Conservation (phyloP, 2,113 vertebrate species). For the Sturnus vulgaris region DNA sequence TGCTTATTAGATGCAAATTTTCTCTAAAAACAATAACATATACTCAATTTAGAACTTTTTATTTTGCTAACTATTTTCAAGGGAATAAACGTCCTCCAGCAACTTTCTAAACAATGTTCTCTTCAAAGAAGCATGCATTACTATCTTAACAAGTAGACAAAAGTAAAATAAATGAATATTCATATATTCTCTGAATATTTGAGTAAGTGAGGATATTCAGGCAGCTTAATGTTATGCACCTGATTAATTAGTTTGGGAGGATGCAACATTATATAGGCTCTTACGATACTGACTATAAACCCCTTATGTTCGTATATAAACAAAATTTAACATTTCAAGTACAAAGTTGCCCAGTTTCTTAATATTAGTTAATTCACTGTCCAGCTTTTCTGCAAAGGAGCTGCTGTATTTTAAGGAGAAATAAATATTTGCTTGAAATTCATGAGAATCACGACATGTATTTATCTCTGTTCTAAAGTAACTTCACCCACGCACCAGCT, state of each 20-base stretch:
- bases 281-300: slow-evolving; percentile 15
- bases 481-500: background rate
- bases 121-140: background rate
- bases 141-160: background rate
- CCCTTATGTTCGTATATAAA: slow-evolving; percentile 34
- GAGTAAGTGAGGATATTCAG: background rate
- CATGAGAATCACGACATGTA: background rate
- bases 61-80: background rate
- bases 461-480: slow-evolving; percentile 6
- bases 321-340: slow-evolving; percentile 45
- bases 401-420: slow-evolving; percentile 40
- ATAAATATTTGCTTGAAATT: slow-evolving; percentile 27
- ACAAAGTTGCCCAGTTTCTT: slow-evolving; percentile 49
- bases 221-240: background rate
- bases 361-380: slow-evolving; percentile 49
- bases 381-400: slow-evolving; percentile 18
- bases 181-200: background rate
- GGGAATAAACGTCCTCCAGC: background rate
- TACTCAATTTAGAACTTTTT: background rate
- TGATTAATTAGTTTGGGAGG: background rate
- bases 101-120: background rate
- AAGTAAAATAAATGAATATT: background rate
- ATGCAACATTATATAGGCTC: slow-evolving; percentile 6
- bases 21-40: background rate
- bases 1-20: background rate